Evolutionary conservation across 2,113 vertebrate species (phyloP).

Genomic region (Gymnorhina tibicen): DNA sequence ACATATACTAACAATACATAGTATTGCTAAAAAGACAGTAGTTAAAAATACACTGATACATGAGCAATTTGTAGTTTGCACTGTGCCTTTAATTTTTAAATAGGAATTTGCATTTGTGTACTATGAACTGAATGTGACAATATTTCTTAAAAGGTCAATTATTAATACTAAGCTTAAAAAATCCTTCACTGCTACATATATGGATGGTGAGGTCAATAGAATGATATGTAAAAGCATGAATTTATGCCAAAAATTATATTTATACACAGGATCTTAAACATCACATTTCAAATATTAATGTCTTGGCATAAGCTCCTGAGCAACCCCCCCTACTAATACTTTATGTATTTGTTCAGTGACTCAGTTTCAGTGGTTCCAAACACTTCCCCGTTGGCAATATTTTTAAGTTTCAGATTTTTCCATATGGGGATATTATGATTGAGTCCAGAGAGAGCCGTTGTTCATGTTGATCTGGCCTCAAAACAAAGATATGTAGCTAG

Average conservation of each 20-base stretch:
- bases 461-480: conserved; percentile 5
- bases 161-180: background rate
- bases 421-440: background rate
- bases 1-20: rapidly evolving
- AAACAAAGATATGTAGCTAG: conserved; percentile 3
- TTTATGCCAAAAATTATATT: conserved; percentile 14
- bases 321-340: background rate
- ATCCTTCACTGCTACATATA: background rate
- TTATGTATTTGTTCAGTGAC: conserved; percentile 37
- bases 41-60: background rate
- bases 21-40: background rate
- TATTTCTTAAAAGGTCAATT: background rate
- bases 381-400: conserved; percentile 17
- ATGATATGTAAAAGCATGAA: background rate
- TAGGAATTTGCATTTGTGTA: background rate
- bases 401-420: conserved; percentile 30
- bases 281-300: conserved; percentile 26
- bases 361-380: conserved; percentile 45
- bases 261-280: background rate
- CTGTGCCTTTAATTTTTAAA: background rate
- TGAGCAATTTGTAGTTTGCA: background rate
- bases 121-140: background rate
- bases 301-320: conserved; percentile 8
- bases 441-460: background rate
- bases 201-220: background rate